These are phyloP conservation scores for Aradophagus sp. DNA, from an alignment of 1,140 invertebrate genomes.

Conservation along the genomic window DNA sequence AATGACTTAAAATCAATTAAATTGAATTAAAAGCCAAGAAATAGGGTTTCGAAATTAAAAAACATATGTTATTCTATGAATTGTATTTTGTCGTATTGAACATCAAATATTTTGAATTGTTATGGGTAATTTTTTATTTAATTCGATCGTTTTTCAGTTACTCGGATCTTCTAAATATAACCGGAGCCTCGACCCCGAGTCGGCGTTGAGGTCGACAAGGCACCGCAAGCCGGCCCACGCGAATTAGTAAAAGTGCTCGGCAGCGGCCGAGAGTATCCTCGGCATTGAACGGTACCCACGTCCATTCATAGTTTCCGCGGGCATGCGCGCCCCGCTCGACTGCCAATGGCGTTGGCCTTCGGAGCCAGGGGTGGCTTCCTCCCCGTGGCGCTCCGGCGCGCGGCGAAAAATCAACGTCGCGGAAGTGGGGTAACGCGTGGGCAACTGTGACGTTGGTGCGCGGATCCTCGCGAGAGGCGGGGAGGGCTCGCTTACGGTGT, in stretches of 20 bases:
- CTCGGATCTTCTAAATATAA: constrained; percentile 52
- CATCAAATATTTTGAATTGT: too few species aligned
- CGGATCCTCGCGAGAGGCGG: constrained; percentile 2
- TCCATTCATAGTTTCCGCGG: constrained; percentile 59
- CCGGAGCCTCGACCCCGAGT: constrained; percentile 45
- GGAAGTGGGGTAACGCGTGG: constrained; percentile 44
- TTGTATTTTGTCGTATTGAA: too few species aligned
- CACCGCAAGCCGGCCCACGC: constrained; percentile 48
- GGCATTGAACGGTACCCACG: constrained; percentile 48
- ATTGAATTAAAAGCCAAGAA: too few species aligned
- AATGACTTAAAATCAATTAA: too few species aligned
- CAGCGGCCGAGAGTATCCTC: constrained; percentile 38
- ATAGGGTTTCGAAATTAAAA: too few species aligned
- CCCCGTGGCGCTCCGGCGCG: constrained; percentile 5
- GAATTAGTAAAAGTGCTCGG: constrained; percentile 48
- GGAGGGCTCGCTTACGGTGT: constrained; percentile 8
- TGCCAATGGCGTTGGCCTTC: constrained; percentile 45
- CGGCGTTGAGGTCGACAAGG: constrained; percentile 43
- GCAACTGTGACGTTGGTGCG: constrained; percentile 39
- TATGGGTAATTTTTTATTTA: too few species aligned
- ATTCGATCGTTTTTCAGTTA: too few species aligned
- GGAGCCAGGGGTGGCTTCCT: constrained; percentile 39
- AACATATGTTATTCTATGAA: too few species aligned
- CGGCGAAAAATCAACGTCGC: constrained; percentile 26
- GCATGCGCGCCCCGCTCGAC: constrained; percentile 36